These are phyloP conservation scores for Sebastes vulpes DNA, from an alignment of 2,797 vertebrate species.

Conservation along the genomic window DNA sequence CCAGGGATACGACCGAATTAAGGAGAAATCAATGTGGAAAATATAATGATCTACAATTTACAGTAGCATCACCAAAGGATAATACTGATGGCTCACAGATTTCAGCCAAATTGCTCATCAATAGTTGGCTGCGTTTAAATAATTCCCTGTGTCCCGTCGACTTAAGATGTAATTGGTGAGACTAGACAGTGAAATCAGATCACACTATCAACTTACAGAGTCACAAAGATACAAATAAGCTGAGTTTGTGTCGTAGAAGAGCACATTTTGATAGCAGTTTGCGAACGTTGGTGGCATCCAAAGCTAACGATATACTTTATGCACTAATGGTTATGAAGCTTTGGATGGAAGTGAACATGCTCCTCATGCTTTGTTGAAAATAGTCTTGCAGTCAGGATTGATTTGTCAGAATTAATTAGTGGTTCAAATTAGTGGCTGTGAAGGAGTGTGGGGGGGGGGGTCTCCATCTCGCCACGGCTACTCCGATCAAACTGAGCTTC, in stretches of 20 bases:
- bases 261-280: not conserved
- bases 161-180: slow-evolving; percentile 10
- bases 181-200: slow-evolving; percentile 14
- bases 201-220: not conserved
- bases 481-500: slow-evolving; percentile 24
- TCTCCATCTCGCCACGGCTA: not conserved
- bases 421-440: not conserved
- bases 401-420: slow-evolving; percentile 9
- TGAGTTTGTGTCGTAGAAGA: not conserved
- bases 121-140: not conserved
- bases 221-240: not conserved
- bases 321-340: not conserved
- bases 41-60: slow-evolving; percentile 24
- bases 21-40: slow-evolving; percentile 40
- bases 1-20: slow-evolving; percentile 9
- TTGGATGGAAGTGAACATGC: not conserved
- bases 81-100: not conserved
- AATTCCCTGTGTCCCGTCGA: not conserved
- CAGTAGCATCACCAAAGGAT: slow-evolving; percentile 6
- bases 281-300: not conserved
- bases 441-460: not conserved
- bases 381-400: not conserved
- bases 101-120: not conserved
- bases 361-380: not conserved
- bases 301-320: not conserved